Conservation (phyloP, 2,113 vertebrate species). For the Struthio camelus region DNA sequence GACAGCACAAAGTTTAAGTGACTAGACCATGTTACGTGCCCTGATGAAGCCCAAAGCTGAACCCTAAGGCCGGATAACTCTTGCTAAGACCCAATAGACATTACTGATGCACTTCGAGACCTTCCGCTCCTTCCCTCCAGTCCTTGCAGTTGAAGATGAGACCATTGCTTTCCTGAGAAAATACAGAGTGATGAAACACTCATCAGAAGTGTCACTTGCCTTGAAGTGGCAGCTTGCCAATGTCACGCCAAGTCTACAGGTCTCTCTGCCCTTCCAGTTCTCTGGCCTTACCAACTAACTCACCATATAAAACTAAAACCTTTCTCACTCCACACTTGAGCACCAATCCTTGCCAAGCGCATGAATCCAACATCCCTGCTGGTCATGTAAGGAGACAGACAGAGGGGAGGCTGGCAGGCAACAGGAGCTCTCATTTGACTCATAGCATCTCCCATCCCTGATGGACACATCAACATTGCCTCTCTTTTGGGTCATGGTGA, state of each 20-base stretch:
- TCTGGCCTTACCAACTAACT: neutral
- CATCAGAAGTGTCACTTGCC: neutral
- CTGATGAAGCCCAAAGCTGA: neutral
- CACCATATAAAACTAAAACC: neutral
- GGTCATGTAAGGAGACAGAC: neutral
- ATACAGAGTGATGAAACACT: neutral
- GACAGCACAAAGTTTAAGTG: neutral
- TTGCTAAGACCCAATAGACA: neutral
- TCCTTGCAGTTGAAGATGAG: neutral
- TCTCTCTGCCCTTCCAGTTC: neutral
- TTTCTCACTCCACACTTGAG: neutral
- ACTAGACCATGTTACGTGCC: neutral
- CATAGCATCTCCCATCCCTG: neutral
- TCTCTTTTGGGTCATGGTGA: neutral
- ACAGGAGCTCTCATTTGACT: accelerated
- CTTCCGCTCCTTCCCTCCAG: neutral
- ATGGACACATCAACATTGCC: neutral
- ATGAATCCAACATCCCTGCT: neutral
- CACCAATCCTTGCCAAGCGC: neutral
- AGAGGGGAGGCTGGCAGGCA: neutral
- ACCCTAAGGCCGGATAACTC: neutral
- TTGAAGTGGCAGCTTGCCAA: neutral
- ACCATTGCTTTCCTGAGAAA: neutral
- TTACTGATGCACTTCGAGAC: neutral
- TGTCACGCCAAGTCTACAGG: neutral